A percentile compares a stretch with the other conserved stretches of the same genome.
phyloP scores from a whole-genome alignment of 2,113 vertebrate species.

The Echinops telfairi region DNA sequence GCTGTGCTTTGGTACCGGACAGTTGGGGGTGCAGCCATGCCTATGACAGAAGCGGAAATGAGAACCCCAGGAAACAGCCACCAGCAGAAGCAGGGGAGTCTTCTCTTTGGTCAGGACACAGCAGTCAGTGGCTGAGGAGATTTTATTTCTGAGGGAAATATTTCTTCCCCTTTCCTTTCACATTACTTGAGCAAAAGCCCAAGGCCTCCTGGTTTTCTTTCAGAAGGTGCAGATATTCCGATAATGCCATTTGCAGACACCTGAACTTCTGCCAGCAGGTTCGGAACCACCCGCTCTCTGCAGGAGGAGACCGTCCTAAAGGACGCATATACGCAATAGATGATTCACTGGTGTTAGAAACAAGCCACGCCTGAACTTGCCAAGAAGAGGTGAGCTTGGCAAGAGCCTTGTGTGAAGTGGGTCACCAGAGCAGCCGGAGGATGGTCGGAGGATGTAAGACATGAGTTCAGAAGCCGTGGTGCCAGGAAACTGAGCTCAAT shows the following conservation, averaged over 20 bases:
- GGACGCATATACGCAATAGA: background rate
- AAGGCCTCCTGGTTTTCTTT: background rate
- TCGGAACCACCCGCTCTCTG: background rate
- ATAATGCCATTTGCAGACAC: background rate
- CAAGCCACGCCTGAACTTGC: background rate
- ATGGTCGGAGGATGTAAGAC: background rate
- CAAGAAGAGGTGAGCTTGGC: background rate
- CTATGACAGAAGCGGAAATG: constrained; percentile 24
- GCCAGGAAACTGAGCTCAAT: background rate
- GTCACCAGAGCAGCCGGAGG: background rate
- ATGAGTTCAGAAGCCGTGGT: background rate
- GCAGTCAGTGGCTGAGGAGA: background rate
- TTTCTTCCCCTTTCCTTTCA: background rate
- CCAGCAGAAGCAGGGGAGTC: background rate
- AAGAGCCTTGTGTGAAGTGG: background rate
- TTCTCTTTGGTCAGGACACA: background rate
- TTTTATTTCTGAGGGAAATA: background rate
- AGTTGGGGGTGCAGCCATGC: background rate
- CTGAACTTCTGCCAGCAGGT: background rate
- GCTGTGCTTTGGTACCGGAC: background rate
- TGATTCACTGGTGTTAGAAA: background rate
- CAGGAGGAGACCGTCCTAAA: background rate
- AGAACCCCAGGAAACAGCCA: background rate
- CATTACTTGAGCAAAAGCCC: background rate
- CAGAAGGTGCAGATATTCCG: constrained; percentile 1